Evolutionary conservation across 2,113 vertebrate species (phyloP).

Genomic region (Psittacula cyanocephala): DNA sequence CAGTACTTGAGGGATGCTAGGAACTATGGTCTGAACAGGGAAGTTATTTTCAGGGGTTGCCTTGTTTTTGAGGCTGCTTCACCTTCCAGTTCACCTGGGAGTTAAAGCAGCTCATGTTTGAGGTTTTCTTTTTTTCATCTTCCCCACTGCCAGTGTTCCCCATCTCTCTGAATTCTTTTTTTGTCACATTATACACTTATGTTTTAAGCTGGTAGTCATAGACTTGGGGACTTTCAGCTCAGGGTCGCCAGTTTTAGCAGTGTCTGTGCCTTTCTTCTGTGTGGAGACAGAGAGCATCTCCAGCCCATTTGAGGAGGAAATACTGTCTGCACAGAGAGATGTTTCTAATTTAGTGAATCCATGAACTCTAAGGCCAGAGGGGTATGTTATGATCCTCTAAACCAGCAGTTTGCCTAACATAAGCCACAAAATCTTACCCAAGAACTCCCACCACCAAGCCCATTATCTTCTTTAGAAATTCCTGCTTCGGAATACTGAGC

Average conservation of each 20-base stretch:
- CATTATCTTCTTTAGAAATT: constrained; percentile 29
- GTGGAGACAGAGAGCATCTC: background rate
- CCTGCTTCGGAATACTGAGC: constrained; percentile 6
- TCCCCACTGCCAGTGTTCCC: background rate
- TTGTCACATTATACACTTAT: background rate
- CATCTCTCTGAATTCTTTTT: background rate
- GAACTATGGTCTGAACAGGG: background rate
- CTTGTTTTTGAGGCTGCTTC: background rate
- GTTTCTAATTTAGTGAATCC: constrained; percentile 6
- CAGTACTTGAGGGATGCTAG: background rate
- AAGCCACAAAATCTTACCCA: constrained; percentile 12
- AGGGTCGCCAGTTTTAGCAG: background rate
- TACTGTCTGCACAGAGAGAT: background rate
- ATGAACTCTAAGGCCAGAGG: background rate
- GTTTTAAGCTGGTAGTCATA: background rate
- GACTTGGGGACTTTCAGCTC: background rate
- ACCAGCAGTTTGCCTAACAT: constrained; percentile 1
- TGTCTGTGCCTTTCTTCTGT: background rate
- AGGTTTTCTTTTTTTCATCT: background rate
- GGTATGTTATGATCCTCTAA: constrained; percentile 15
- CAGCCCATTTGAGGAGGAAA: background rate
- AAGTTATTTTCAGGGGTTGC: background rate
- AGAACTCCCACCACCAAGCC: background rate
- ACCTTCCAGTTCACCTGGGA: constrained; percentile 6
- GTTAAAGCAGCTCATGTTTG: background rate